Evolutionary conservation across 1,140 invertebrate genomes (phyloP).

Genomic region (Drosophila sulfurigaster): DNA sequence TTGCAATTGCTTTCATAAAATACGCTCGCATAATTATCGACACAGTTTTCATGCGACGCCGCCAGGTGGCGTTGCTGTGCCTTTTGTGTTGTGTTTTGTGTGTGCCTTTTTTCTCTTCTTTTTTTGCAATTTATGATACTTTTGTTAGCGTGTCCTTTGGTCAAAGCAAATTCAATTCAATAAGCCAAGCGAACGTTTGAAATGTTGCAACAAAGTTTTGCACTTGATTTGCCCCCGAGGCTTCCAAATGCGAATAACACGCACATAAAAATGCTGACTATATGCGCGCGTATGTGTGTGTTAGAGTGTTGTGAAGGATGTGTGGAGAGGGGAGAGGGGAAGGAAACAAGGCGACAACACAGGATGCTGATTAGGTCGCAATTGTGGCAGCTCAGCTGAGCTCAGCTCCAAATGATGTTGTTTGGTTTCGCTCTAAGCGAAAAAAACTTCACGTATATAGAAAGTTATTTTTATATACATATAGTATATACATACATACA

Average conservation of each 20-base stretch:
- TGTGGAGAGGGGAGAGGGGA: neutral
- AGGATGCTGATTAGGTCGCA: constrained; percentile 68
- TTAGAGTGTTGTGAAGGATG: too few relatives aligned
- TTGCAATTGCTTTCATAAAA: constrained; percentile 31
- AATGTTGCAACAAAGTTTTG: constrained; percentile 22
- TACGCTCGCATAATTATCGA: constrained; percentile 7
- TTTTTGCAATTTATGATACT: neutral
- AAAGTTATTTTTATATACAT: neutral
- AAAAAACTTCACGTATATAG: neutral
- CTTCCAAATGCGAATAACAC: constrained; percentile 5
- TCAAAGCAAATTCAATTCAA: constrained; percentile 7
- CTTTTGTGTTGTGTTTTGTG: too few relatives aligned
- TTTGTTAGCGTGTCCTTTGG: neutral
- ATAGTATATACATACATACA: neutral
- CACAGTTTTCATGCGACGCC: neutral
- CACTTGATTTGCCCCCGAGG: constrained; percentile 24
- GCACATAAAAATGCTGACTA: constrained; percentile 20
- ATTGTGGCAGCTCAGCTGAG: constrained; percentile 50
- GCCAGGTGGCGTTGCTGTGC: constrained; percentile 30
- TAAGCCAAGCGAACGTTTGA: neutral
- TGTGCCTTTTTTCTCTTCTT: too few relatives aligned
- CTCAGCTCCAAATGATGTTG: constrained; percentile 15
- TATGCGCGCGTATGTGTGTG: neutral
- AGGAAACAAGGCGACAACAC: constrained; percentile 27
- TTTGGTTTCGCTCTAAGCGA: constrained; percentile 19